Evolutionary conservation across 2,113 vertebrate genomes (phyloP), one percentile per base, ranked within the genome.

Genomic region (Chrysochloris asiatica): DNA sequence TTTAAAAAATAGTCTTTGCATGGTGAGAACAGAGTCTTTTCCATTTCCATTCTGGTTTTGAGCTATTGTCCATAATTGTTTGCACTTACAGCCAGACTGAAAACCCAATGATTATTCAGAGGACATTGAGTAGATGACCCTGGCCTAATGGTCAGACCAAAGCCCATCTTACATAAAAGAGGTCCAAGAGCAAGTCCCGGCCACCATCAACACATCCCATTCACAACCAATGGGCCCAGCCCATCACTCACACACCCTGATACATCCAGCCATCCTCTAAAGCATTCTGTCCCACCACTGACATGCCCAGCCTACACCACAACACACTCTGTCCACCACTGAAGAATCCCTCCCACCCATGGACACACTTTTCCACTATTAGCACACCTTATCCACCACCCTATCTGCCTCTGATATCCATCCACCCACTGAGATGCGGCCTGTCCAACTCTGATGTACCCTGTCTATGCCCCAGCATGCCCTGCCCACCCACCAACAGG

Each of bases 401-500:
- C n/a, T n/a, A n/a, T n/a, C n/a, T n/a, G n/a, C n/a, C 8, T 17
- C 52, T 12, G 52, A 8, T 21, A 54, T 17, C 19, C 52, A 17
- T 54, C 52, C 52, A 54, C 52, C 19, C 52, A 10, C 24, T 26
- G 22, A 26, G 24, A 24, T 22, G 2, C 54, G 6, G 6, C 4
- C 54, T 50, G 21, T 56, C 54, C 6, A n/a, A 8, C 48, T 4
- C 19, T 54, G 52, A 54, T 16, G 14, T 54, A 8, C 63, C 63
- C 33, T 5, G 2, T 3, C 61, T 5, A 6, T 5, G 30, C 33
- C 67, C 67, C 17, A n/a, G 9, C 36, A 9, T 2, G 36, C 36
- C 36, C 2, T 61, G 1, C 52, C 63, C 78, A 94, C 98, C 95
- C 96, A 99, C 99, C 99, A 76, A 98, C 86, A 2, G 99, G 99